A percentile compares a stretch with the other conserved stretches of the same genome.
Evolutionary conservation across 2,797 vertebrate genomes (phyloP).

Genomic region (Halcyon smyrnensis): DNA sequence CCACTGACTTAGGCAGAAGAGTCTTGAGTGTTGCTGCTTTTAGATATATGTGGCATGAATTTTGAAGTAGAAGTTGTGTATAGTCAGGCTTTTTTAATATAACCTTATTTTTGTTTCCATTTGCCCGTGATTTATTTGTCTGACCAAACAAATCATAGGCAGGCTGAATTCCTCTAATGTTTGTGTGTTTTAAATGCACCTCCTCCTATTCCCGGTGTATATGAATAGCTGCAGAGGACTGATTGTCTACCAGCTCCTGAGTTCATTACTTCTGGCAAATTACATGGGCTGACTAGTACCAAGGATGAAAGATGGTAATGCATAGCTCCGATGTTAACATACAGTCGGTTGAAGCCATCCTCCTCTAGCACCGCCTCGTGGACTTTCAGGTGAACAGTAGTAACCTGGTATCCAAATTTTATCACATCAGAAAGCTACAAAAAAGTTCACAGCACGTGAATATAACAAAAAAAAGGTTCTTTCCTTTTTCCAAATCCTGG

Average conservation of each 20-base stretch:
- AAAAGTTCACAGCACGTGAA: background rate
- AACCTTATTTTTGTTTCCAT: background rate
- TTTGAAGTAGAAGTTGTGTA: background rate
- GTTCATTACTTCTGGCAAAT: background rate
- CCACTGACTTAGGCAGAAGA: background rate
- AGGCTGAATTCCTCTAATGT: fast-evolving
- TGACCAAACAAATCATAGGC: background rate
- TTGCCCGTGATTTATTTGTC: background rate
- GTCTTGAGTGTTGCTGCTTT: background rate
- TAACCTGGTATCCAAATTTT: background rate
- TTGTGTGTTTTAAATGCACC: fast-evolving
- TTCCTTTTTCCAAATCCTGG: background rate
- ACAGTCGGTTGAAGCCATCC: fast-evolving
- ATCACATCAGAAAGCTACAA: background rate
- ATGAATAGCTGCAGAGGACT: background rate
- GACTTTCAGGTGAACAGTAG: background rate
- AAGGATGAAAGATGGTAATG: fast-evolving
- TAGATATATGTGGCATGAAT: background rate
- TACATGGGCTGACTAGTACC: fast-evolving
- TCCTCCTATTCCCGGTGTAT: background rate
- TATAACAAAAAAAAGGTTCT: background rate
- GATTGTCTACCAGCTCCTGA: background rate
- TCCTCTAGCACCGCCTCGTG: background rate
- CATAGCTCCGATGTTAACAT: fast-evolving
- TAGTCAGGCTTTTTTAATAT: background rate